phyloP scores from a whole-genome alignment of 2,888 invertebrate genomes.

The Macaria liturata region DNA sequence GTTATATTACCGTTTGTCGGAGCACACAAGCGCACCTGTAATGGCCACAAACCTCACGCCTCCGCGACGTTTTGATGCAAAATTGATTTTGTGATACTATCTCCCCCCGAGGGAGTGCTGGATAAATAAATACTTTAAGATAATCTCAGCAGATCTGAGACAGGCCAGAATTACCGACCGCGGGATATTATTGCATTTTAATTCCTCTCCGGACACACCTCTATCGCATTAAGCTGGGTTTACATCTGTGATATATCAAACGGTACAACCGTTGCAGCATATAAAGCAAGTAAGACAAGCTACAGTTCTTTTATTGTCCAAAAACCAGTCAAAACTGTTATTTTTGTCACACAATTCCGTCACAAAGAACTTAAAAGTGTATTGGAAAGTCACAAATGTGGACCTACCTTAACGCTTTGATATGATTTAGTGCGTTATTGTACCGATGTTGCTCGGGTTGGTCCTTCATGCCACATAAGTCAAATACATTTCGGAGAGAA shows the following conservation, averaged over 20 bases:
- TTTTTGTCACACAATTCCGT: too few relatives aligned
- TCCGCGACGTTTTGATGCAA: constrained; percentile 74
- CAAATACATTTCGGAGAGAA: constrained; percentile 65
- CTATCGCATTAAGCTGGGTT: constrained; percentile 56
- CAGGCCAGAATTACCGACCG: constrained; percentile 74
- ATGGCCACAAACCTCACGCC: constrained; percentile 70
- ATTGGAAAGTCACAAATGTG: neutral
- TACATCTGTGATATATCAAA: neutral
- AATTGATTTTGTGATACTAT: constrained; percentile 82
- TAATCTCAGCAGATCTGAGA: constrained; percentile 76
- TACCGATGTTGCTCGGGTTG: constrained; percentile 46
- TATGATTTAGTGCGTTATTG: constrained; percentile 78
- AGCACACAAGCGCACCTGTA: constrained; percentile 52
- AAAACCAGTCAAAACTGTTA: too few relatives aligned
- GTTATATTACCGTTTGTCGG: too few relatives aligned
- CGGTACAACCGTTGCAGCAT: too few relatives aligned
- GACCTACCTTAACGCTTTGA: constrained; percentile 49
- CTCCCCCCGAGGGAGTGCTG: constrained; percentile 75
- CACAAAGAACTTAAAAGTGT: too few relatives aligned
- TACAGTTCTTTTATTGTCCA: too few relatives aligned
- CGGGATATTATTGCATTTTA: constrained; percentile 81
- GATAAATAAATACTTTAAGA: constrained; percentile 82
- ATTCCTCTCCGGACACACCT: constrained; percentile 73
- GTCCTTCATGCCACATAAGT: constrained; percentile 48
- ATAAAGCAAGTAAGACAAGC: too few relatives aligned